phyloP scores from a whole-genome alignment of 1,140 invertebrate genomes.

The Dreissena rostriformis region DNA sequence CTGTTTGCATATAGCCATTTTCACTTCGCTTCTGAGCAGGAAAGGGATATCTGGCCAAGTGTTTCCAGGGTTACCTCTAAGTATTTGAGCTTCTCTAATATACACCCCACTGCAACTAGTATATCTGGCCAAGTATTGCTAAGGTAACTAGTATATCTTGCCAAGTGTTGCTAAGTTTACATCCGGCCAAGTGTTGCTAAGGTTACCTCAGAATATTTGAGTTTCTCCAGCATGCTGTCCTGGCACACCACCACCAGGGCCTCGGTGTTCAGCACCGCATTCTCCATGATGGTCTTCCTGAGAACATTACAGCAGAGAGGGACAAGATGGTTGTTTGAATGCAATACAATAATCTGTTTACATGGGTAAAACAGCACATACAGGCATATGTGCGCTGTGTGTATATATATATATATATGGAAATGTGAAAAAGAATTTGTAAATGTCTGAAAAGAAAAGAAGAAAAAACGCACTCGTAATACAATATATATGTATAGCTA shows the following conservation, averaged over 20 bases:
- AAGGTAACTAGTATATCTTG: too few relatives aligned
- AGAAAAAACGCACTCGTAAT: too few relatives aligned
- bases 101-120: too few relatives aligned
- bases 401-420: background rate
- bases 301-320: conserved; percentile 35
- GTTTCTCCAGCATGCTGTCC: conserved; percentile 80
- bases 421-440: too few relatives aligned
- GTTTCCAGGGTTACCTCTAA: conserved; percentile 73
- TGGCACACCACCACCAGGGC: conserved; percentile 79
- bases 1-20: too few relatives aligned
- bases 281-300: conserved; percentile 79
- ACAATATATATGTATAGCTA: too few relatives aligned
- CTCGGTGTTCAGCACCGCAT: conserved; percentile 76
- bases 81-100: conserved; percentile 79
- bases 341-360: background rate
- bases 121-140: too few relatives aligned
- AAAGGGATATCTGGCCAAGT: too few relatives aligned
- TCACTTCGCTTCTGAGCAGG: too few relatives aligned
- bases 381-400: background rate
- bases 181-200: too few relatives aligned
- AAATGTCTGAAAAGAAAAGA: too few relatives aligned
- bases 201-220: conserved; percentile 78
- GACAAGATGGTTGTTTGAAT: background rate
- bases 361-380: background rate
- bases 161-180: too few relatives aligned